These are phyloP conservation scores for Nomada lathburiana DNA, from an alignment of 2,888 invertebrate genomes.

Conservation along the genomic window DNA sequence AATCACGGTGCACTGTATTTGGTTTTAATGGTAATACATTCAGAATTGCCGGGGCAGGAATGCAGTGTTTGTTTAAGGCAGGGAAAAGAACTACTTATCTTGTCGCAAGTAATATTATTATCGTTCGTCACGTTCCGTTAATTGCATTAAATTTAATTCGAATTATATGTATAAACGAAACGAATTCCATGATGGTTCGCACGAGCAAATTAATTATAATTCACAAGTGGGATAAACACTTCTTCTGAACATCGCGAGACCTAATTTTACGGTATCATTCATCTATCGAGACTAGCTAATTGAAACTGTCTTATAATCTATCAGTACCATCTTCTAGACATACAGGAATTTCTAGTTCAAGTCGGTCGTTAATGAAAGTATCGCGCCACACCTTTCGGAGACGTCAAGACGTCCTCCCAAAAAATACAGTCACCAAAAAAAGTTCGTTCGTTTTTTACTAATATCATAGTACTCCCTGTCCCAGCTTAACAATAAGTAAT, in stretches of 20 bases:
- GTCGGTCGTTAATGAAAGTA: no score
- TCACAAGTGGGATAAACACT: neutral
- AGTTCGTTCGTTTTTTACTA: no score
- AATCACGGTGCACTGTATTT: neutral
- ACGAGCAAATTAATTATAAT: neutral
- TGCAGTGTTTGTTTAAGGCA: neutral
- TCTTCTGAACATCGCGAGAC: neutral
- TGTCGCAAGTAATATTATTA: neutral
- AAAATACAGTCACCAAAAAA: no score
- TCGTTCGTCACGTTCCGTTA: conserved; percentile 6
- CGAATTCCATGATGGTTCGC: neutral
- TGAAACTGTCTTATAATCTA: no score
- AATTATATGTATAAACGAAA: neutral
- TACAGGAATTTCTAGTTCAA: no score
- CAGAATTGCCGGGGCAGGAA: neutral
- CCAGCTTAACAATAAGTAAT: no score
- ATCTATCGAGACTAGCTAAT: no score
- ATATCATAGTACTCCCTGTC: no score
- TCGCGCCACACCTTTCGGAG: no score
- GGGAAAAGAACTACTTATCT: neutral
- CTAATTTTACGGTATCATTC: no score
- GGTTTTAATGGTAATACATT: neutral
- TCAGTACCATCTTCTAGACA: no score
- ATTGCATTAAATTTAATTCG: neutral
- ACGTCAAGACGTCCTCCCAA: no score